Base-by-base conservation (phyloP, 2,888 invertebrate genomes). In the Diadromus collaris region DNA sequence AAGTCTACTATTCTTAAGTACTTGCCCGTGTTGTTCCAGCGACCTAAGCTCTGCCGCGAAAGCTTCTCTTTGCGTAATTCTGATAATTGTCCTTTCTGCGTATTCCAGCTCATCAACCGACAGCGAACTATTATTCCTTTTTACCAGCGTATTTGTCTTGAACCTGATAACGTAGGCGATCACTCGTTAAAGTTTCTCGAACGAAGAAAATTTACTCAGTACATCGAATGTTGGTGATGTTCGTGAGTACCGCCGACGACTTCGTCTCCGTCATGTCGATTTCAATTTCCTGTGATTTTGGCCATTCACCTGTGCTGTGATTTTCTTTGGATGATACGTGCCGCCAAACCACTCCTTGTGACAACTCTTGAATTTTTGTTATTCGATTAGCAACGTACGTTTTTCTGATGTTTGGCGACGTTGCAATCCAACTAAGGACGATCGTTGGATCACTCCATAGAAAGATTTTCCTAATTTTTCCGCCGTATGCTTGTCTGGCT, bases 341-440 rank as follows among this genome's bases (percentile, higher is more conserved):
- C 9, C n/a, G 44, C 60, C 70, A 60, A 13, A 13, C n/a, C 46
- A 34, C 44, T 2, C 19, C 19, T 24, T 13, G 4, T 7, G 70
- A 46, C 46, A 70, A 54, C 1, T 78, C 61, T 79, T 78, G 80
- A 46, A 81, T 81, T 48, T 81, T 74, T 6, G 73, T 64, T 16
- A 64, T 63, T 48, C 72, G 6, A 51, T 72, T 72, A 3, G 63
- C 72, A 13, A 63, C 46, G 51, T 63, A 72, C 29, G 51, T 63
- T 32, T 63, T 61, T 32, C 34, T 16, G 29, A 78, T 73, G 41
- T 75, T 73, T 34, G 78, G 60, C n/a, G 56, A 34, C 9, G 78
- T 78, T 27, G 41, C 41, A 41, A 44, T 71, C 54, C 34, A 65
- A 60, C 24, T 41, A 21, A 61, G 61, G 38, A 32, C 32, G 6